Evolutionary conservation across 2,888 invertebrate species (phyloP), one percentile per base, ranked within the genome.

Genomic region (Andrena praecox): DNA sequence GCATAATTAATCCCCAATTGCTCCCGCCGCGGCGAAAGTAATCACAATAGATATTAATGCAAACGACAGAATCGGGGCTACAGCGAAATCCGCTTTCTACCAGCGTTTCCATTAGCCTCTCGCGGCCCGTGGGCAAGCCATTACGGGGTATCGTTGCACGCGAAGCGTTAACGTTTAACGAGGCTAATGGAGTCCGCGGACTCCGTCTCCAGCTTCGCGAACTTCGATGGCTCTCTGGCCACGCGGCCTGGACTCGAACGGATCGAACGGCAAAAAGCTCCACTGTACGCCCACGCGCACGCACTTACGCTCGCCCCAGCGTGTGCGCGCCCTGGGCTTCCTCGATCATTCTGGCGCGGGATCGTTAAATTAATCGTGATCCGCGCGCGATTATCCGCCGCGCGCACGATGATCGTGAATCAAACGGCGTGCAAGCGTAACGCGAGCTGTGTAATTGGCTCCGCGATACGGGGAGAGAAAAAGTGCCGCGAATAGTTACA

Each of bases 371-470:
- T 82, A 85, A 85, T 80, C 80, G 78, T 29, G 84, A 79, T 72
- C 62, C 50, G 42, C 52, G 50, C 64, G 29, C 75, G 87, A 80
- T 85, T 82, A 80, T 74, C 52, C 69, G 10, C 12, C 70, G n/a
- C 12, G 10, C 52, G 52, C 35, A 35, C 71, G 33, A 66, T 77
- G 63, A 59, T 79, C 76, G 79, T 83, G 83, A 83, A 77, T 87
- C 86, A 75, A 83, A 87, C 56, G 77, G 69, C 69, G 70, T 33
- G 74, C 71, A 71, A 79, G 71, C 75, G 83, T 80, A 83, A 84
- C 78, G 68, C 87, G 72, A 77, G 56, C 72, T 52, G 60, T 73
- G 70, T 86, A 86, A 86, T 86, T 86, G 85, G 87, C 73, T 68
- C 12, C 70, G 74, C 68, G 80, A 68, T 71, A 48, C 54, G 48